phyloP scores from a whole-genome alignment of 2,888 invertebrate genomes.

The Pachydiplax longipennis region DNA sequence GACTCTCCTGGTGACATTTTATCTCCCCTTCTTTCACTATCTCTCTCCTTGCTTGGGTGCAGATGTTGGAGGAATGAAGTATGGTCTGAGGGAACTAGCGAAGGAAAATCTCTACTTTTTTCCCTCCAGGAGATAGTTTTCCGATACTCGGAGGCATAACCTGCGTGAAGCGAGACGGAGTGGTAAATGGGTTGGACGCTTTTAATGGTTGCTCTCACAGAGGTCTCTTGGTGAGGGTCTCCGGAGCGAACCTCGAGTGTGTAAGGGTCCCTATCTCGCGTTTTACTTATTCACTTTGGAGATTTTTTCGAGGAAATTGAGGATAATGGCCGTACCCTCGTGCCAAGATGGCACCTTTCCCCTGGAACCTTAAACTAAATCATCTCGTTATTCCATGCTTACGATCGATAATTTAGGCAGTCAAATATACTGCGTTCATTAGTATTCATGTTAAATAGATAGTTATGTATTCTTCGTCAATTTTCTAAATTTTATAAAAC shows the following conservation, averaged over 20 bases:
- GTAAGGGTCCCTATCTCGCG: background rate
- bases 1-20: background rate
- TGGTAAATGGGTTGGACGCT: background rate
- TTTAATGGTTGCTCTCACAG: background rate
- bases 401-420: background rate
- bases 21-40: background rate
- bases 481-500: too few species aligned
- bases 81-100: background rate
- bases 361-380: background rate
- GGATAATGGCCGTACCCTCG: background rate
- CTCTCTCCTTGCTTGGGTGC: background rate
- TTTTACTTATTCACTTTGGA: background rate
- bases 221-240: background rate
- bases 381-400: background rate
- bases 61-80: background rate
- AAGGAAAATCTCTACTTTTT: background rate
- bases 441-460: too few species aligned
- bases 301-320: background rate
- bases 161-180: background rate
- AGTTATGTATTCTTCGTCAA: too few species aligned
- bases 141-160: background rate
- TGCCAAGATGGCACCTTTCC: background rate
- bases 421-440: background rate
- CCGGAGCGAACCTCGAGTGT: background rate
- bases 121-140: background rate